Evolutionary conservation across 92 coral and sea anemone species (phyloP), one percentile per base, ranked within the genome.

Genomic region (Epizoanthus illoricatus): DNA sequence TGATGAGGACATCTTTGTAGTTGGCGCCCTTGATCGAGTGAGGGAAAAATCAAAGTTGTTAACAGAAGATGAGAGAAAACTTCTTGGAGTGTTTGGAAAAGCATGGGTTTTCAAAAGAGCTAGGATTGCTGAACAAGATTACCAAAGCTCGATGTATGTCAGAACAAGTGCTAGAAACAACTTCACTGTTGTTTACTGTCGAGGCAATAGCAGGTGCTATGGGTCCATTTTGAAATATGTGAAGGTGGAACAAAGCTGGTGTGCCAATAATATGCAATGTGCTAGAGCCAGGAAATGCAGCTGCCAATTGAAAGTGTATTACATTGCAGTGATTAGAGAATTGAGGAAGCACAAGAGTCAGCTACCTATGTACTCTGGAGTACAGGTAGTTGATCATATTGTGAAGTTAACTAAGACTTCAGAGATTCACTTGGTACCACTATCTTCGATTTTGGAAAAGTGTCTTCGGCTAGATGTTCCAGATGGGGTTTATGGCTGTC

Each of bases 401-500:
- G 43, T 15, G 45, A 72, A 73, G 63, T 72, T 80, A 15, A 41
- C 63, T 65, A n/a, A 62, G 0, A n/a, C 84, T 33, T 65, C 52
- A 36, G 28, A 81, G 20, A n/a, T 39, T 9, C 62, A 67, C 36
- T 52, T 75, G 23, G 43, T 81, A 4, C 85, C 85, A 4, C 52
- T 81, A 16, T 39, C 70, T 8, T 81, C 56, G 85, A 81, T 39
- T 10, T 40, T 17, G 79, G 1, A 5, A 36, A 33, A 23, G 76
- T 81, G 2, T 81, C 12, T n/a, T n/a, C n/a, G n/a, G n/a, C n/a
- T n/a, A n/a, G n/a, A n/a, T n/a, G n/a, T n/a, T n/a, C n/a, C n/a
- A n/a, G n/a, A n/a, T n/a, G n/a, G n/a, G n/a, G n/a, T 81, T 63
- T 81, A 67, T 81, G 85, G 67, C 79, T 39, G 16, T 81, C 18